Conservation (phyloP, 2,113 vertebrate genomes). For the Ceyx cyanopectus region DNA sequence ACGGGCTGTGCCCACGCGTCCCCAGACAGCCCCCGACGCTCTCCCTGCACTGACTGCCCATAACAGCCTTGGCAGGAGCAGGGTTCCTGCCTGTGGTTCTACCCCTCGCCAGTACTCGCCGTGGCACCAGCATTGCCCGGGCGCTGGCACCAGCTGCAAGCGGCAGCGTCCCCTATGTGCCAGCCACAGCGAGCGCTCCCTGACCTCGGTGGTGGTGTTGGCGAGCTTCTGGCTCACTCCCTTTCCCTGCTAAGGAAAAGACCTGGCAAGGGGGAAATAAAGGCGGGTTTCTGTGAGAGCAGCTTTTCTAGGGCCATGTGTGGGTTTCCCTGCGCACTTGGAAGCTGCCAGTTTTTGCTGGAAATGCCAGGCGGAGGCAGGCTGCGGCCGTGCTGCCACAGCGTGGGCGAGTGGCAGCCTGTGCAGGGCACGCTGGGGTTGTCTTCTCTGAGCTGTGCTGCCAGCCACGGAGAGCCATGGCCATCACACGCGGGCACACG, state of each 20-base stretch:
- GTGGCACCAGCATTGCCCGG: rapidly evolving
- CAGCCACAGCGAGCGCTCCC: rapidly evolving
- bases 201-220: rapidly evolving
- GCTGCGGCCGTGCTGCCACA: background rate
- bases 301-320: background rate
- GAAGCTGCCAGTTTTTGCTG: background rate
- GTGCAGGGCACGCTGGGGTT: rapidly evolving
- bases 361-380: background rate
- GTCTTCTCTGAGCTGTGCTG: rapidly evolving
- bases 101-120: rapidly evolving
- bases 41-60: background rate
- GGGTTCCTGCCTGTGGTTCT: background rate
- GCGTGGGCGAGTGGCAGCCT: background rate
- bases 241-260: background rate
- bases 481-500: rapidly evolving
- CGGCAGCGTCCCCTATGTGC: rapidly evolving
- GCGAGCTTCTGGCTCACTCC: background rate
- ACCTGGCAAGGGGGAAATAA: background rate
- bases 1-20: background rate
- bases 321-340: background rate
- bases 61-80: rapidly evolving
- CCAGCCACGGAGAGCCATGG: background rate
- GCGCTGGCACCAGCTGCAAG: background rate
- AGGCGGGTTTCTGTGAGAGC: background rate
- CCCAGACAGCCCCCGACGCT: background rate